These are phyloP conservation scores for Ophiodon elongatus DNA, from an alignment of 2,113 vertebrate species.

Conservation along the genomic window DNA sequence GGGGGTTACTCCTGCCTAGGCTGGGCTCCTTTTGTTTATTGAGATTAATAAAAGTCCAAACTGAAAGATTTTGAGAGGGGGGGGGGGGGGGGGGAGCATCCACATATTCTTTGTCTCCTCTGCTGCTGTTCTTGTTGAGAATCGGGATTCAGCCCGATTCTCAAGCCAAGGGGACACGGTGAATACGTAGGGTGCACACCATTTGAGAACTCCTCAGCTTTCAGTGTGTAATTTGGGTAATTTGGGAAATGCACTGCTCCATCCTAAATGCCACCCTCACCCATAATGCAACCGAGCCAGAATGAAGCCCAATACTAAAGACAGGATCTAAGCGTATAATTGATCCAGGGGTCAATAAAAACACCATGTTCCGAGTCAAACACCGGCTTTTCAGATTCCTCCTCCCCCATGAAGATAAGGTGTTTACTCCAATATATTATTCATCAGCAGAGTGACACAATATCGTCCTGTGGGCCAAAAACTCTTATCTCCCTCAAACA, in stretches of 20 bases:
- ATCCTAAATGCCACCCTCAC: conserved; percentile 8
- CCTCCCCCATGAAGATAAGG: background rate
- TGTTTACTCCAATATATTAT: conserved; percentile 11
- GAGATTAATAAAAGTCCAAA: conserved; percentile 18
- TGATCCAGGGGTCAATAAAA: conserved; percentile 18
- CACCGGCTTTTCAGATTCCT: conserved; percentile 8
- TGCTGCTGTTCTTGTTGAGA: background rate
- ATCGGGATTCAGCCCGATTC: background rate
- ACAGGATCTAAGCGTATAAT: background rate
- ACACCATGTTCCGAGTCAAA: background rate
- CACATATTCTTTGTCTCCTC: background rate
- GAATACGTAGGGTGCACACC: background rate
- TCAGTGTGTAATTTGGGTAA: background rate
- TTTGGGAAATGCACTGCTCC: background rate
- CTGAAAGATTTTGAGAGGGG: background rate
- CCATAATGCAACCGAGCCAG: background rate
- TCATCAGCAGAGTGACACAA: background rate
- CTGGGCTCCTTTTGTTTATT: conserved; percentile 10
- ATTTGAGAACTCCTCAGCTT: background rate
- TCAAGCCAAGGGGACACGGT: background rate
- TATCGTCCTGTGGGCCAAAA: conserved; percentile 4
- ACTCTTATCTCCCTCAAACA: conserved; percentile 6
- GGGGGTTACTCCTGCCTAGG: conserved; percentile 14
- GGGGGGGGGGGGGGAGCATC: background rate
- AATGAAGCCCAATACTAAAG: conserved; percentile 18